Percentiles rank a stretch among this genome's conserved stretches.
phyloP scores from a whole-genome alignment of 2,888 invertebrate genomes.

The Augiades crinisus region DNA sequence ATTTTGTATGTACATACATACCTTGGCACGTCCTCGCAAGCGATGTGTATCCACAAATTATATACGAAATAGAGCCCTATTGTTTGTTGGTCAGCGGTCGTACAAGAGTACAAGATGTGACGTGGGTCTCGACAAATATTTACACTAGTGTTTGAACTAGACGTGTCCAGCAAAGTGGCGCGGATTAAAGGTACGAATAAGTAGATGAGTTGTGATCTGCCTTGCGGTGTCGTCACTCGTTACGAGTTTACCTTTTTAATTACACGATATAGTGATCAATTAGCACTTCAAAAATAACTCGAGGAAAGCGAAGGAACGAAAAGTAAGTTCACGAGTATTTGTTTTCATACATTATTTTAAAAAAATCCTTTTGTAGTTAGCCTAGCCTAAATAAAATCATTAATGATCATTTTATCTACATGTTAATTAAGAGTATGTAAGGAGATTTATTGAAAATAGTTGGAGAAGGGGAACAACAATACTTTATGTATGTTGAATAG shows the following conservation, averaged over 20 bases:
- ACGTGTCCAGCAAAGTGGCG: slow-evolving; percentile 14
- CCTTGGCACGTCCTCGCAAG: neutral
- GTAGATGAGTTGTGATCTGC: slow-evolving; percentile 8
- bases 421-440: no score
- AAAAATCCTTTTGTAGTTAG: no score
- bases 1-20: neutral
- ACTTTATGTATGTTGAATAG: no score
- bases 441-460: no score
- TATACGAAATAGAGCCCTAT: slow-evolving; percentile 4
- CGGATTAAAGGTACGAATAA: neutral
- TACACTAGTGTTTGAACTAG: neutral
- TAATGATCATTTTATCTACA: no score
- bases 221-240: slow-evolving; percentile 14
- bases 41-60: neutral
- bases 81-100: neutral
- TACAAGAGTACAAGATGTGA: neutral
- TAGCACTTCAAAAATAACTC: neutral
- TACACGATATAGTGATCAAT: neutral
- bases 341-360: no score
- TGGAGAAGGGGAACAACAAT: no score
- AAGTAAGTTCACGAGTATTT: slow-evolving; percentile 1
- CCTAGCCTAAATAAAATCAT: no score
- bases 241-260: neutral
- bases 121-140: slow-evolving; percentile 13
- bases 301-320: neutral